Evolutionary conservation across 1,140 invertebrate species (phyloP), one percentile per base, ranked within the genome.

Genomic region (Teleogryllus occipitalis): DNA sequence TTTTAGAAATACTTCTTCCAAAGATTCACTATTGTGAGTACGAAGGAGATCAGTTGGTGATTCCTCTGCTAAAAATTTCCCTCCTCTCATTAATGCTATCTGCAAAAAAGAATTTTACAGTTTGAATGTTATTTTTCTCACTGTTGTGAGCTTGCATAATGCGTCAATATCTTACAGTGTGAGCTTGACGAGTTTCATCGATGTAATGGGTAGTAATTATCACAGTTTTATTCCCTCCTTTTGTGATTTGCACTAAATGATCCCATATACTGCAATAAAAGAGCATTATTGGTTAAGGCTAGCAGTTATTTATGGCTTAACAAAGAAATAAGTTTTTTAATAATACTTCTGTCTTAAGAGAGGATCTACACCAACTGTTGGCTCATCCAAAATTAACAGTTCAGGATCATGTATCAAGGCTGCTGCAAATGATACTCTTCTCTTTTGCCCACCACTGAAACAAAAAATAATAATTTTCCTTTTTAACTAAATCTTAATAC

Each of bases 341-440:
- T 27, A 47, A 54, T 65, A 77, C 81, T 80, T 80, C 49, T 81
- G 77, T 39, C 80, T 74, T 27, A 81, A 73, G 8, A 81, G 27
- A 15, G 80, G 80, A 46, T 81, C 80, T 7, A 81, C 73, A 21
- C 94, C 93, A 8, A 97, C 96, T 3, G 96, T 98, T 0, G 97
- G 96, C 84, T 98, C 97, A 84, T 98, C 97, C 75, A 98, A 87
- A 83, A 98, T 97, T 27, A 98, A 86, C 0, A 98, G 88, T 86
- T 97, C 94, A 0, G 96, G 96, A 81, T 96, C 93, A 73, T 97
- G 94, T 27, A 98, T 86, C 18, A 98, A 87, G 0, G 96, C 94
- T 0, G 94, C 92, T 0, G 96, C 95, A 77, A 98, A 90, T 8
- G 95, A 97, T 14, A 97, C 93, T 81, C 96, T 88, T 79, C 96